Evolutionary conservation across 2,797 vertebrate species (phyloP).

Genomic region (Urocyon cinereoargenteus): DNA sequence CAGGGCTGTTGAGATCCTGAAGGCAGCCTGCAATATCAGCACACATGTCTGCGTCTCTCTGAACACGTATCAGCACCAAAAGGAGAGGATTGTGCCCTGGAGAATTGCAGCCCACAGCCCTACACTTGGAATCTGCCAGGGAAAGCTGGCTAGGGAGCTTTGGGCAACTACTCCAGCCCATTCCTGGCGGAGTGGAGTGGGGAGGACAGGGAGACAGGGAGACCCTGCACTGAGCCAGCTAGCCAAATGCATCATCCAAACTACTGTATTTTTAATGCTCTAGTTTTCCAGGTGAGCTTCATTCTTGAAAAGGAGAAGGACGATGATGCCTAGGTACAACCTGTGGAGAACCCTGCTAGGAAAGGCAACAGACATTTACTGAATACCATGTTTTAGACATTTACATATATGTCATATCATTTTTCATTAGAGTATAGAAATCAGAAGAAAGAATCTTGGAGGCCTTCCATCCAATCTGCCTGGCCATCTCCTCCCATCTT

Average conservation of each 20-base stretch:
- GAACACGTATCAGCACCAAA: constrained; percentile 97
- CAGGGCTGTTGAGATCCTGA: constrained; percentile 96
- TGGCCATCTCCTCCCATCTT: constrained; percentile 7
- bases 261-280: background rate
- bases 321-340: background rate
- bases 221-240: background rate
- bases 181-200: background rate
- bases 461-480: constrained; percentile 6
- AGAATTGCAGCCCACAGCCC: background rate
- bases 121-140: constrained; percentile 68
- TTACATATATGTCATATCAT: background rate
- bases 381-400: background rate
- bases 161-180: background rate
- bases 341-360: constrained; percentile 28
- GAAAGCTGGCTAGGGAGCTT: constrained; percentile 51
- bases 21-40: constrained; percentile 95
- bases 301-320: constrained; percentile 43
- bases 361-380: constrained; percentile 26
- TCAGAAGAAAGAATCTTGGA: constrained; percentile 27
- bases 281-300: constrained; percentile 54
- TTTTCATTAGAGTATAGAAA: constrained; percentile 52
- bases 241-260: background rate
- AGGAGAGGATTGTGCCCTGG: constrained; percentile 97
- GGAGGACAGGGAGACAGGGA: background rate
- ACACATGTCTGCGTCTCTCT: constrained; percentile 97